These are phyloP conservation scores for Ceratitis capitata DNA, from an alignment of 1,140 invertebrate genomes.

Conservation along the genomic window DNA sequence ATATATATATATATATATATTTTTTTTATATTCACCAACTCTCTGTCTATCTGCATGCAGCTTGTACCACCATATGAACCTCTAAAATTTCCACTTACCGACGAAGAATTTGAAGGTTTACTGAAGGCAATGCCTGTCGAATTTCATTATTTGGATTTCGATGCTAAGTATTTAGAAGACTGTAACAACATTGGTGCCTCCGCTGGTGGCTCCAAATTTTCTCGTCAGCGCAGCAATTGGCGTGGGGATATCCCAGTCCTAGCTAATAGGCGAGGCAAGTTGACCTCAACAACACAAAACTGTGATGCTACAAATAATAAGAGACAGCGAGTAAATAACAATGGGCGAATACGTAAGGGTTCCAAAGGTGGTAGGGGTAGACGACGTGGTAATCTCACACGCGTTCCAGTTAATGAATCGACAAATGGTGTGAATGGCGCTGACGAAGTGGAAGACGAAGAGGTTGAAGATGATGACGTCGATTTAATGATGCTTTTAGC, in stretches of 20 bases:
- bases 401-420: neutral
- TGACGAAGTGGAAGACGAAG: neutral
- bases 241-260: neutral
- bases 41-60: slow-evolving; percentile 39
- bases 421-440: neutral
- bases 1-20: too few species aligned
- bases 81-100: slow-evolving; percentile 72
- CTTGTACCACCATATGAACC: slow-evolving; percentile 69
- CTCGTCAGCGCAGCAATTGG: neutral
- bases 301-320: slow-evolving; percentile 24
- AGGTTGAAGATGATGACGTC: slow-evolving; percentile 25
- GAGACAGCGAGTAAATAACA: slow-evolving; percentile 29
- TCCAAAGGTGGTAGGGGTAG: neutral
- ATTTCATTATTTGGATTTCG: slow-evolving; percentile 22
- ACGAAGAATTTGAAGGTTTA: slow-evolving; percentile 72
- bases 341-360: neutral
- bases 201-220: neutral
- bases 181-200: neutral
- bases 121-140: slow-evolving; percentile 67
- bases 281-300: slow-evolving; percentile 4
- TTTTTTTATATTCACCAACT: too few species aligned
- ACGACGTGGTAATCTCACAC: neutral
- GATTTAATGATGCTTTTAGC: slow-evolving; percentile 40
- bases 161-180: slow-evolving; percentile 25
- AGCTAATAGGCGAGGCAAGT: neutral